These are phyloP conservation scores for Drosophila fungiperda DNA, from an alignment of 2,888 invertebrate genomes.

Conservation along the genomic window DNA sequence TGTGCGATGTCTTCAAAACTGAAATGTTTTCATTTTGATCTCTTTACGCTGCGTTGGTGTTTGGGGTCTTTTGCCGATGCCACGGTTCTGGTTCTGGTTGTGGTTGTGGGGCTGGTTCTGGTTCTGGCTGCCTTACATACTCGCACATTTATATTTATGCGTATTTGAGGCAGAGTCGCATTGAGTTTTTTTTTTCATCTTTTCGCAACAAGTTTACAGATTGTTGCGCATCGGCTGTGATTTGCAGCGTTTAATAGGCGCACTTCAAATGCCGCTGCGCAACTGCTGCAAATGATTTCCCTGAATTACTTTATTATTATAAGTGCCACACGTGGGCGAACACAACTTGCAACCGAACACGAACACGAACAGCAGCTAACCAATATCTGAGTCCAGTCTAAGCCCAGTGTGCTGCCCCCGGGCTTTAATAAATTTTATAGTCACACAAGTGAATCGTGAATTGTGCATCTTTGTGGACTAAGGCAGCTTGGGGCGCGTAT, in stretches of 20 bases:
- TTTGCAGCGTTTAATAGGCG: conserved; percentile 74
- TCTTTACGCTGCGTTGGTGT: conserved; percentile 77
- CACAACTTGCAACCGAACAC: conserved; percentile 5
- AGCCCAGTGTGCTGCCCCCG: conserved; percentile 52
- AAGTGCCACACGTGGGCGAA: conserved; percentile 59
- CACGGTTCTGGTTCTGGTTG: conserved; percentile 41
- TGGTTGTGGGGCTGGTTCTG: conserved; percentile 16
- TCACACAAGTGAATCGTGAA: conserved; percentile 48
- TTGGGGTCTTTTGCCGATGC: conserved; percentile 50
- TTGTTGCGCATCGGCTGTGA: conserved; percentile 75
- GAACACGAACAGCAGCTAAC: background rate
- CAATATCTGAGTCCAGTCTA: background rate
- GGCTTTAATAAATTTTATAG: conserved; percentile 80
- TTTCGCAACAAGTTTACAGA: conserved; percentile 77
- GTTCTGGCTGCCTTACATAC: conserved; percentile 38
- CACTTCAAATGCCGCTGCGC: conserved; percentile 69
- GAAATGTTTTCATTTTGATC: conserved; percentile 80
- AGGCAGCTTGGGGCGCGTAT: conserved; percentile 45
- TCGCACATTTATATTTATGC: conserved; percentile 6
- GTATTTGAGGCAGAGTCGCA: conserved; percentile 49
- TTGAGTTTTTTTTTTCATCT: conserved; percentile 60
- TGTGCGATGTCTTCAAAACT: conserved; percentile 51
- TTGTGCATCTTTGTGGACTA: conserved; percentile 1
- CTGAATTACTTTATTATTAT: conserved; percentile 75
- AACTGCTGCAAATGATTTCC: conserved; percentile 69